These are phyloP conservation scores for Aphaenogaster floridana DNA, from an alignment of 1,140 invertebrate species.

Conservation along the genomic window DNA sequence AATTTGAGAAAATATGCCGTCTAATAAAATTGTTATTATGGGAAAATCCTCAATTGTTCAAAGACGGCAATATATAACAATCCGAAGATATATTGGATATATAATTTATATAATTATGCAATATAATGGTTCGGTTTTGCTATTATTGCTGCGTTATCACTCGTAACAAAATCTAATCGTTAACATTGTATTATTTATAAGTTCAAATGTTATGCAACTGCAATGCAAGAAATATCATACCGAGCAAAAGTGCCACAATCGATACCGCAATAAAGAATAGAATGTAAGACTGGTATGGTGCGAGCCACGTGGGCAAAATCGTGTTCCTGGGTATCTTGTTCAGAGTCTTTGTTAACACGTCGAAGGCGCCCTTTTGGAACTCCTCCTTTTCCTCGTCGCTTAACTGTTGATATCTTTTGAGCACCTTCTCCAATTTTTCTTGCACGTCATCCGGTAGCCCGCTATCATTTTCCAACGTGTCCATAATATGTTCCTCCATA, in stretches of 20 bases:
- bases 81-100: not conserved
- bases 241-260: slow-evolving; percentile 63
- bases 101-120: slow-evolving; percentile 10
- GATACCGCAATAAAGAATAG: slow-evolving; percentile 57
- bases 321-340: not conserved
- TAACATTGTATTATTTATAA: slow-evolving; percentile 9
- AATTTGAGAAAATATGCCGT: not conserved
- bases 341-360: slow-evolving; percentile 54
- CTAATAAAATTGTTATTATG: not conserved
- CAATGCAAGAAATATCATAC: slow-evolving; percentile 40
- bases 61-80: not conserved
- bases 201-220: not conserved
- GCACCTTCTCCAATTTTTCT: slow-evolving; percentile 80
- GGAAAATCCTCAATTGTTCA: not conserved
- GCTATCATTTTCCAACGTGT: slow-evolving; percentile 43
- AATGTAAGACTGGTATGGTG: not conserved
- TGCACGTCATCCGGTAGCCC: slow-evolving; percentile 69
- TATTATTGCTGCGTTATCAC: not conserved
- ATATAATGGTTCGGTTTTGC: not conserved
- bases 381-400: slow-evolving; percentile 79
- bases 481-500: slow-evolving; percentile 58
- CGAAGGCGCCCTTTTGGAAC: slow-evolving; percentile 81
- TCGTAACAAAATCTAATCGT: not conserved
- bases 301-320: slow-evolving; percentile 4
- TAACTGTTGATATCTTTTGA: slow-evolving; percentile 82